Evolutionary conservation across 1,140 invertebrate species (phyloP), one percentile per base, ranked within the genome.

Genomic region (Tetragonula clypearis): DNA sequence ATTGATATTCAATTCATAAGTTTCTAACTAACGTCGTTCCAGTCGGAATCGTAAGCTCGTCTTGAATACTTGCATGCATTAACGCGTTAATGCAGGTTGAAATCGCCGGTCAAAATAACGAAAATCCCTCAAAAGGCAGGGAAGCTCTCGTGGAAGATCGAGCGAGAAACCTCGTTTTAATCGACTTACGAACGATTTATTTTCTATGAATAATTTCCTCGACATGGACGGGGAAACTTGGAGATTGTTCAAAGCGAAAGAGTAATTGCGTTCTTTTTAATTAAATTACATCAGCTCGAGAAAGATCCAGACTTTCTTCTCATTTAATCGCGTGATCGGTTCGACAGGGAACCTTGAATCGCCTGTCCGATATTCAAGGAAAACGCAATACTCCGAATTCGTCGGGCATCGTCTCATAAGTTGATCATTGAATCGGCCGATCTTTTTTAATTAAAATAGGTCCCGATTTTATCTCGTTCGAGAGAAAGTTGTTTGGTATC

Each of bases 1-100:
- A 83, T 83, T 83, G 65, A 83, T 78, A 83, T 83, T 77, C 74
- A 30, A 78, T 83, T 83, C 65, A 60, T 69, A 83, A 69, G 35
- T 78, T 58, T 19, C 15, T 35, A 41, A 49, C 58, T 55, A 21
- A 17, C 14, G n/a, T n/a, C n/a, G 77, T 55, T 66, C 30, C 35
- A 4, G 23, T 11, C 53, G 14, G 21, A 17, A 21, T 58, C 58
- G 73, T 35, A 17, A 66, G 21, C 56, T 73, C 56, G 68, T 30
- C 30, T 23, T 19, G 14, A 30, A 26, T 35, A 41, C 55, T 53
- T 55, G 58, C 23, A 53, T 15, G 6, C n/a, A 15, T 21, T 60
- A 5, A 26, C 17, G 19, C 4, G n/a, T 19, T 49, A 49, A 49
- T 8, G 41, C 6, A 1, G 17, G 8, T 55, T 23, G 17, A 53